Evolutionary conservation across 2,888 invertebrate species (phyloP).

Genomic region (Epistrophe grossulariae): DNA sequence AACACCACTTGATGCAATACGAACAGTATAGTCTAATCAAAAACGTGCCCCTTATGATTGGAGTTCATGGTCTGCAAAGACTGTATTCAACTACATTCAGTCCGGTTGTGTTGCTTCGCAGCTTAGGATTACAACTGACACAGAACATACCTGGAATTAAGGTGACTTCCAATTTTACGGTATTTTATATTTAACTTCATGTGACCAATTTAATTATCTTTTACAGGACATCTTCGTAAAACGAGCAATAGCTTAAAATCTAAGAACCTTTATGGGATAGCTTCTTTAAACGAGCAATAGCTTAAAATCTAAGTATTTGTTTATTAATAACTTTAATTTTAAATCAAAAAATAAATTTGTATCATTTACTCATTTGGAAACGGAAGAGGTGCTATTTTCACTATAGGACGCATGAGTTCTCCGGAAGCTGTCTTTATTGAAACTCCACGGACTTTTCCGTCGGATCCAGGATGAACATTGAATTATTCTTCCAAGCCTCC

Average conservation of each 20-base stretch:
- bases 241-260: constrained; percentile 80
- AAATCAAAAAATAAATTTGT: not conserved
- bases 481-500: no score
- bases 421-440: no score
- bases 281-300: constrained; percentile 37
- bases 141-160: constrained; percentile 91
- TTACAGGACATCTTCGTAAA: constrained; percentile 78
- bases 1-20: constrained; percentile 90
- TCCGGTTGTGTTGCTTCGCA: constrained; percentile 91
- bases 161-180: constrained; percentile 83
- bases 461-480: no score
- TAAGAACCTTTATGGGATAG: constrained; percentile 71
- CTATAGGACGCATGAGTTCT: no score
- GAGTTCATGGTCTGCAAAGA: constrained; percentile 93
- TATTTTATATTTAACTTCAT: not conserved
- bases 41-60: constrained; percentile 94
- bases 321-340: constrained; percentile 5
- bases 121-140: constrained; percentile 92
- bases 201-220: not conserved
- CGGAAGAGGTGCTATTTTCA: no score
- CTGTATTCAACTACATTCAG: constrained; percentile 90
- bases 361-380: not conserved
- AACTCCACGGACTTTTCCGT: no score
- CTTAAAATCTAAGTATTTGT: not conserved
- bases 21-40: constrained; percentile 93